A percentile compares a stretch with the other conserved stretches of the same genome.
Conservation (phyloP, 1,140 invertebrate species). For the Drosophila subpulchrella region DNA sequence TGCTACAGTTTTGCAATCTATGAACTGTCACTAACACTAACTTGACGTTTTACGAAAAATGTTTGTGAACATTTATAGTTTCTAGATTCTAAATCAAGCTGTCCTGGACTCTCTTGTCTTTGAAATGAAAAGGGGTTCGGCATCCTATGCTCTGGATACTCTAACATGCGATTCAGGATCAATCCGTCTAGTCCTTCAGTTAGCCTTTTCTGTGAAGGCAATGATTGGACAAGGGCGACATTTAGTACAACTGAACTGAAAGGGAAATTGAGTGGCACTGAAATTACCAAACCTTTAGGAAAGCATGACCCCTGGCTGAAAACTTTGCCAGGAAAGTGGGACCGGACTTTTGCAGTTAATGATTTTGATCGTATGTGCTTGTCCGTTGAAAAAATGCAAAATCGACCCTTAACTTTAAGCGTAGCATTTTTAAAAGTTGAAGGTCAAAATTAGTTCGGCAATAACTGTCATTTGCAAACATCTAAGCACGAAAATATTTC, state of each 20-base stretch:
- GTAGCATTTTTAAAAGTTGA: too few relatives aligned
- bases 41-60: constrained; percentile 51
- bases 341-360: neutral
- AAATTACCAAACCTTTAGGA: neutral
- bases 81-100: too few relatives aligned
- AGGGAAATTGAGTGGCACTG: neutral
- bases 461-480: too few relatives aligned
- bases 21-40: constrained; percentile 66
- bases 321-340: neutral
- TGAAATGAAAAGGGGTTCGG: too few relatives aligned
- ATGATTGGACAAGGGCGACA: neutral
- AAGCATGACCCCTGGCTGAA: neutral
- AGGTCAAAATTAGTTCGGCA: too few relatives aligned
- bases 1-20: constrained; percentile 60
- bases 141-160: too few relatives aligned
- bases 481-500: too few relatives aligned
- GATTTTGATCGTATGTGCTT: neutral
- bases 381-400: too few relatives aligned
- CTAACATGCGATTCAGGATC: neutral
- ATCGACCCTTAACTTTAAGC: too few relatives aligned
- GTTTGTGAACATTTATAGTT: neutral
- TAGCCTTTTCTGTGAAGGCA: neutral
- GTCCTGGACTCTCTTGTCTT: too few relatives aligned
- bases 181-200: neutral
- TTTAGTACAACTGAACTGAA: neutral